Evolutionary conservation across 1,140 invertebrate genomes (phyloP).

Genomic region (Vanessa tameamea): DNA sequence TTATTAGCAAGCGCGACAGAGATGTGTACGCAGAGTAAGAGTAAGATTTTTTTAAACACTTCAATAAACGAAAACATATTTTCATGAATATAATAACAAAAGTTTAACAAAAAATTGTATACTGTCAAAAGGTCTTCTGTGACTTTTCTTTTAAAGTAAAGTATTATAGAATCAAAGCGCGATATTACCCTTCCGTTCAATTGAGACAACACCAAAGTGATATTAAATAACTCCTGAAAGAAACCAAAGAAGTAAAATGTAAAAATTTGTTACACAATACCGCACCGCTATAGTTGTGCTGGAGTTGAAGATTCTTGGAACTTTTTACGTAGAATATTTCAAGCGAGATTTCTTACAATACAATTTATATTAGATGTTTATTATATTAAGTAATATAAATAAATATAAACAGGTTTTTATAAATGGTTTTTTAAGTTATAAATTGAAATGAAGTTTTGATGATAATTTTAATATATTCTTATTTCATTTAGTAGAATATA

Average conservation of each 20-base stretch:
- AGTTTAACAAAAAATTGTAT: too few species aligned
- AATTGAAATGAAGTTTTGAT: not conserved
- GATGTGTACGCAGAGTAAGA: too few species aligned
- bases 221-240: slow-evolving; percentile 6
- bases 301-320: slow-evolving; percentile 5
- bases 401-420: too few species aligned
- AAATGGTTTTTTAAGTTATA: too few species aligned
- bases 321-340: not conserved
- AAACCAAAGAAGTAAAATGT: slow-evolving; percentile 5
- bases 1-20: too few species aligned
- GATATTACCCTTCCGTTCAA: not conserved
- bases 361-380: not conserved
- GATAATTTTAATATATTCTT: not conserved
- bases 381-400: too few species aligned
- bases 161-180: not conserved
- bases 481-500: slow-evolving; percentile 30
- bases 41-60: too few species aligned
- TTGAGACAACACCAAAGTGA: slow-evolving; percentile 1
- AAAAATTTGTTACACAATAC: slow-evolving; percentile 5
- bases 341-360: not conserved
- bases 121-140: too few species aligned
- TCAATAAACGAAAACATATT: too few species aligned
- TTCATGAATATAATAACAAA: too few species aligned
- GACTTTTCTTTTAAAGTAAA: not conserved
- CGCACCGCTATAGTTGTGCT: not conserved